Evolutionary conservation across 1,140 invertebrate genomes (phyloP).

Genomic region (Fragariocoptes setiger): DNA sequence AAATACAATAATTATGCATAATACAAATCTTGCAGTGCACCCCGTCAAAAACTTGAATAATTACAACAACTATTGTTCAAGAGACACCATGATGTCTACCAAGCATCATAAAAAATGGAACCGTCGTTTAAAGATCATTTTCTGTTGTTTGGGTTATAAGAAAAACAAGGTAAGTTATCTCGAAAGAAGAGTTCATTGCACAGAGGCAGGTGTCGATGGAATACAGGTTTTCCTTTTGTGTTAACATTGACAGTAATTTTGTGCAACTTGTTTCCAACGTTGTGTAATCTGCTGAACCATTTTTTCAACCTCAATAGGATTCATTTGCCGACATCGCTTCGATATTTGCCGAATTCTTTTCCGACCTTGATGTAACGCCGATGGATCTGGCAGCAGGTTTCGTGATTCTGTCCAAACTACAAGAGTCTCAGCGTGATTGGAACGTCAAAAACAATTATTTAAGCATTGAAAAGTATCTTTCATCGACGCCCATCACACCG

Average conservation of each 20-base stretch:
- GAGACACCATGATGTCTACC: too few relatives aligned
- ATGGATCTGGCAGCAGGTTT: slow-evolving; percentile 60
- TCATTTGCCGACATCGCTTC: slow-evolving; percentile 56
- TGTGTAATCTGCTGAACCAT: too few relatives aligned
- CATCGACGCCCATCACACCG: slow-evolving; percentile 49
- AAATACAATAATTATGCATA: too few relatives aligned
- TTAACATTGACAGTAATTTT: too few relatives aligned
- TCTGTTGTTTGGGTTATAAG: slow-evolving; percentile 43
- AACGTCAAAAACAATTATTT: slow-evolving; percentile 46
- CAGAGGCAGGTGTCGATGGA: background rate
- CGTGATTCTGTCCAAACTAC: slow-evolving; percentile 42
- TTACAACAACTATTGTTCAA: too few relatives aligned
- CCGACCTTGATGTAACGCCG: slow-evolving; percentile 63
- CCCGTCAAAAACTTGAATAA: too few relatives aligned
- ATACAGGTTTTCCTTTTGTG: too few relatives aligned
- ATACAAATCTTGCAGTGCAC: too few relatives aligned
- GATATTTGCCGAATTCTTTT: slow-evolving; percentile 54
- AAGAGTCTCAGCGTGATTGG: slow-evolving; percentile 39
- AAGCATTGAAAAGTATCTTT: slow-evolving; percentile 61
- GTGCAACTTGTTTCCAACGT: too few relatives aligned
- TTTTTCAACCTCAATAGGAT: slow-evolving; percentile 22
- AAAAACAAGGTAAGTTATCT: background rate
- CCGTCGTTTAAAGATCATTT: slow-evolving; percentile 42
- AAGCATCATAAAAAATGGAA: slow-evolving; percentile 59
- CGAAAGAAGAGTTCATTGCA: slow-evolving; percentile 15